These are phyloP conservation scores for Holotrichia oblita DNA, from an alignment of 1,140 invertebrate genomes.

Conservation along the genomic window DNA sequence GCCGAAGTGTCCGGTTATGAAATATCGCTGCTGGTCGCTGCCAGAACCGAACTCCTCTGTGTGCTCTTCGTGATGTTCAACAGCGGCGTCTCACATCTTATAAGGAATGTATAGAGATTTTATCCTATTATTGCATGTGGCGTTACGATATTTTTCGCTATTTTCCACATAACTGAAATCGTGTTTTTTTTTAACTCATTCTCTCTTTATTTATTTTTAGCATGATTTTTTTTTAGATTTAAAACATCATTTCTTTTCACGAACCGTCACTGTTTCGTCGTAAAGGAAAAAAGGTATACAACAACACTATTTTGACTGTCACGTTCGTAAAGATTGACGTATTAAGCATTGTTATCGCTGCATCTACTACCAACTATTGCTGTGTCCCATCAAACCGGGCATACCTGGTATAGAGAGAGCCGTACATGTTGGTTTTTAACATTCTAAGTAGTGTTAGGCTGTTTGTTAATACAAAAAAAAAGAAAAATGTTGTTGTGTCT, in stretches of 20 bases:
- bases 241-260: too few relatives aligned
- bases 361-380: conserved; percentile 1
- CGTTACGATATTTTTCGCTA: too few relatives aligned
- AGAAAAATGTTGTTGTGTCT: not conserved
- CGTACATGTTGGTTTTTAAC: conserved; percentile 1
- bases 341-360: conserved; percentile 29
- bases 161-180: too few relatives aligned
- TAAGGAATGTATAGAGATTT: too few relatives aligned
- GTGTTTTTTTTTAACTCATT: too few relatives aligned
- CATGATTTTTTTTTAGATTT: too few relatives aligned
- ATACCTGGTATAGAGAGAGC: not conserved
- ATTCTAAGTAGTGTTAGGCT: conserved; percentile 3
- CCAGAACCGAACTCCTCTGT: not conserved
- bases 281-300: too few relatives aligned
- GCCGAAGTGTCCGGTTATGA: conserved; percentile 20
- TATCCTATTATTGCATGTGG: too few relatives aligned
- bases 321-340: conserved; percentile 31
- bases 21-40: conserved; percentile 19
- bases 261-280: too few relatives aligned
- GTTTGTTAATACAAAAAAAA: conserved; percentile 1
- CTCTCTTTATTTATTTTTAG: too few relatives aligned
- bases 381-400: not conserved
- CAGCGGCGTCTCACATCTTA: not conserved
- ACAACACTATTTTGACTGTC: conserved; percentile 28
- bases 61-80: not conserved